Evolutionary conservation across 2,113 vertebrate genomes (phyloP).

Genomic region (Dinomys branickii): DNA sequence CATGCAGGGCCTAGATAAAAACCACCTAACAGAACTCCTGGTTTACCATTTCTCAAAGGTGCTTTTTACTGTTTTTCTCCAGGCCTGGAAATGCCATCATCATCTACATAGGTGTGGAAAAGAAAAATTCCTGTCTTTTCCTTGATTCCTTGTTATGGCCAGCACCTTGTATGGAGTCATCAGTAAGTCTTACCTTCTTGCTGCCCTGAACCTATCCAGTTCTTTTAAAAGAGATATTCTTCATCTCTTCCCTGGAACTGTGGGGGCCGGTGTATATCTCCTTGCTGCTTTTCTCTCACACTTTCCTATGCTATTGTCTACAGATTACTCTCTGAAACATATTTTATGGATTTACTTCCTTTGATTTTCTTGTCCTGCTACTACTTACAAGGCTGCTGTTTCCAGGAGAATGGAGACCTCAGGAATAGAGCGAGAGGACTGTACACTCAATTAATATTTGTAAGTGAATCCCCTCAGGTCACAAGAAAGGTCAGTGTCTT

Average conservation of each 20-base stretch:
- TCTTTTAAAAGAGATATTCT: background rate
- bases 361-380: background rate
- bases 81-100: background rate
- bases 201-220: background rate
- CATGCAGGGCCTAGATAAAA: background rate
- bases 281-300: background rate
- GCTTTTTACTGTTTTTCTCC: background rate
- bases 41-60: background rate
- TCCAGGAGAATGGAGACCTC: background rate
- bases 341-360: background rate
- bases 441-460: background rate
- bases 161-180: background rate
- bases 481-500: constrained; percentile 27
- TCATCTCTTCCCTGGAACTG: background rate
- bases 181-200: constrained; percentile 17
- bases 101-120: background rate
- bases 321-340: background rate
- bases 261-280: background rate
- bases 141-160: background rate
- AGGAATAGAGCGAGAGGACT: background rate
- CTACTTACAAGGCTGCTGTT: background rate
- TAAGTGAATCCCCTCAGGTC: constrained; percentile 6
- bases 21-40: background rate
- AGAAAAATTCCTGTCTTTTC: background rate
- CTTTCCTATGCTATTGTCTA: background rate